These are phyloP conservation scores for Danio aesculapii DNA, from an alignment of 2,797 vertebrate species.

Conservation along the genomic window DNA sequence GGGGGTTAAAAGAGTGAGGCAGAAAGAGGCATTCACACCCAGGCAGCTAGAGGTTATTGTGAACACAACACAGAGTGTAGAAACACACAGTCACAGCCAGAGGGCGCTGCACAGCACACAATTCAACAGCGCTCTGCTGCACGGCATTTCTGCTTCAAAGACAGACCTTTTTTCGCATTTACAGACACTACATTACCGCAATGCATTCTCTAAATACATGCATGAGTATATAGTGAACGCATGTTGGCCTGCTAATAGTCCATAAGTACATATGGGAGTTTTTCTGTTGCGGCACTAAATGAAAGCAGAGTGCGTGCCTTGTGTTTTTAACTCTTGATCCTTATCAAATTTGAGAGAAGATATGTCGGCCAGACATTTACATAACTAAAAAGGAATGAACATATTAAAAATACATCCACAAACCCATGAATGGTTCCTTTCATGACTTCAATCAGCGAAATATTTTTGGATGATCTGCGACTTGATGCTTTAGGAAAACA, in stretches of 20 bases:
- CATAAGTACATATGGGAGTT: neutral
- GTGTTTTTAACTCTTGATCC: neutral
- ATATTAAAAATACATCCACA: neutral
- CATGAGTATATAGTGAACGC: neutral
- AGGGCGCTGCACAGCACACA: slow-evolving; percentile 41
- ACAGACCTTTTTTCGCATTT: neutral
- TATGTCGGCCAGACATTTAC: neutral
- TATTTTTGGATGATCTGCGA: neutral
- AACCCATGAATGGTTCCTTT: neutral
- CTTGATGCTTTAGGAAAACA: neutral
- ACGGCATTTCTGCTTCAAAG: slow-evolving; percentile 17
- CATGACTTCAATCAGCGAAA: neutral
- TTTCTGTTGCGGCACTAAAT: slow-evolving; percentile 1
- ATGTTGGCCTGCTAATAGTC: neutral
- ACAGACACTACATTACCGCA: neutral
- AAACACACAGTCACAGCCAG: slow-evolving; percentile 43
- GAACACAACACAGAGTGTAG: neutral
- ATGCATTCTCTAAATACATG: neutral
- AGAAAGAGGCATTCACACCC: slow-evolving; percentile 22
- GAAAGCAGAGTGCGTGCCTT: neutral
- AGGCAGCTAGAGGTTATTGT: slow-evolving; percentile 22
- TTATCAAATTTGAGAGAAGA: neutral
- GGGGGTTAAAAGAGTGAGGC: slow-evolving; percentile 10
- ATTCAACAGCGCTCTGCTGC: slow-evolving; percentile 14
- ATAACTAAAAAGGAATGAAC: neutral